Conservation (phyloP, 2,113 vertebrate genomes). For the Pachyramphus minor region DNA sequence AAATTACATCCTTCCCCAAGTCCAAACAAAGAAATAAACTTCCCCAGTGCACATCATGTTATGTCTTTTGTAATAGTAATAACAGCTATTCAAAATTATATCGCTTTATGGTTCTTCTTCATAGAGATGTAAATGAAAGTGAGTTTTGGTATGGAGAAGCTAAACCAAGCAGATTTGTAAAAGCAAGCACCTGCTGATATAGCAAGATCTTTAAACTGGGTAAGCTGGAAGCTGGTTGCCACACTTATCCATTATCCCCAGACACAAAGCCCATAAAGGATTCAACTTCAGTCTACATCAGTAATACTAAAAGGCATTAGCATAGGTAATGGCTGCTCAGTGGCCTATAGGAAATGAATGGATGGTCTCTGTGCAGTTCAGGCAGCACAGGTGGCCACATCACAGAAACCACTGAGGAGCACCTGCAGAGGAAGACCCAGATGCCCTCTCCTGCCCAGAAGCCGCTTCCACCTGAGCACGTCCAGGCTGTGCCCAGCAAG, state of each 20-base stretch:
- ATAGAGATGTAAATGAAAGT: neutral
- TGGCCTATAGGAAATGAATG: neutral
- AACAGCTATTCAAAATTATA: neutral
- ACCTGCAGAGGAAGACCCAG: neutral
- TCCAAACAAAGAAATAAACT: neutral
- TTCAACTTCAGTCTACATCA: neutral
- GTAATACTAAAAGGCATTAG: neutral
- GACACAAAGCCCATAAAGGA: neutral
- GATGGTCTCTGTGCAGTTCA: neutral
- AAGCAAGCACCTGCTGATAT: neutral
- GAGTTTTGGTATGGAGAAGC: neutral
- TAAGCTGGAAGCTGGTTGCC: neutral
- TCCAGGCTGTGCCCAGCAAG: accelerated
- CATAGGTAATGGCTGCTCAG: neutral
- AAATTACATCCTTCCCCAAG: neutral
- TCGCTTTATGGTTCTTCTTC: neutral
- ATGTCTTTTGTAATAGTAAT: neutral
- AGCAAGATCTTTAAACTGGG: neutral
- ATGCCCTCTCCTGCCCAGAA: neutral
- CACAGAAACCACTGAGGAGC: neutral
- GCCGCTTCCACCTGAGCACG: neutral
- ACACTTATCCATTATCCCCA: neutral
- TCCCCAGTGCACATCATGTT: neutral
- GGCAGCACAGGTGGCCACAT: neutral
- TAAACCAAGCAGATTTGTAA: neutral